Evolutionary conservation across 2,113 vertebrate genomes (phyloP).

Genomic region (Periophthalmus modestus): DNA sequence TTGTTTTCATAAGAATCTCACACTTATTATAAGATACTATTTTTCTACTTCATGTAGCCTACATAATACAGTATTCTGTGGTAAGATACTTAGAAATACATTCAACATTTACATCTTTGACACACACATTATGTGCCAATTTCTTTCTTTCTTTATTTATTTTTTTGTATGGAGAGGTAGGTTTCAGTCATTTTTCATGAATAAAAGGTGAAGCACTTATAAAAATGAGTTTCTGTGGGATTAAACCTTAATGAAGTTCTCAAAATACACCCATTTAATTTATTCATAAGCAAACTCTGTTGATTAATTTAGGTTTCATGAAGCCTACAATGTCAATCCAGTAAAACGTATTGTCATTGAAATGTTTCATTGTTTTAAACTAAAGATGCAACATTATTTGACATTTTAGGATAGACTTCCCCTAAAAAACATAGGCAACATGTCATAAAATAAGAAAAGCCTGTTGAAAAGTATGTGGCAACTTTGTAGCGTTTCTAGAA

Average conservation of each 20-base stretch:
- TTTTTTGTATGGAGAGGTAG: no score
- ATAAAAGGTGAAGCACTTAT: not conserved
- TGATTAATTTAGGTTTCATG: constrained; percentile 4
- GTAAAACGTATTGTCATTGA: not conserved
- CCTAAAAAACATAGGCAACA: not conserved
- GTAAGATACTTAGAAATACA: not conserved
- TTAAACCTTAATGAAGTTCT: constrained; percentile 4
- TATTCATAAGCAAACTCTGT: constrained; percentile 4
- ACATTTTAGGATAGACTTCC: not conserved
- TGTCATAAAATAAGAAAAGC: not conserved
- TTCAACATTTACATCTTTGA: not conserved
- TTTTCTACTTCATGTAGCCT: no score
- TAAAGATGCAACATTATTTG: not conserved
- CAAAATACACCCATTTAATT: constrained; percentile 1
- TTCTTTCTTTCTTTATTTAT: no score
- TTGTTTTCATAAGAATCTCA: not conserved
- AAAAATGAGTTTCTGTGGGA: not conserved
- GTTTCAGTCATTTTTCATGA: not conserved
- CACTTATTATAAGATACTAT: no score
- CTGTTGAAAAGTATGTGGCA: no score
- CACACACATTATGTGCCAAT: no score
- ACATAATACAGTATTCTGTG: no score
- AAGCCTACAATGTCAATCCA: not conserved
- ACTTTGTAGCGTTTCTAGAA: no score
- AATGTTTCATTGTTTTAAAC: not conserved